A percentile compares a stretch with the other conserved stretches of the same genome.
These are phyloP conservation scores for Tokudaia tokunoshimensis DNA, from an alignment of 2,797 vertebrate genomes.

Conservation along the genomic window DNA sequence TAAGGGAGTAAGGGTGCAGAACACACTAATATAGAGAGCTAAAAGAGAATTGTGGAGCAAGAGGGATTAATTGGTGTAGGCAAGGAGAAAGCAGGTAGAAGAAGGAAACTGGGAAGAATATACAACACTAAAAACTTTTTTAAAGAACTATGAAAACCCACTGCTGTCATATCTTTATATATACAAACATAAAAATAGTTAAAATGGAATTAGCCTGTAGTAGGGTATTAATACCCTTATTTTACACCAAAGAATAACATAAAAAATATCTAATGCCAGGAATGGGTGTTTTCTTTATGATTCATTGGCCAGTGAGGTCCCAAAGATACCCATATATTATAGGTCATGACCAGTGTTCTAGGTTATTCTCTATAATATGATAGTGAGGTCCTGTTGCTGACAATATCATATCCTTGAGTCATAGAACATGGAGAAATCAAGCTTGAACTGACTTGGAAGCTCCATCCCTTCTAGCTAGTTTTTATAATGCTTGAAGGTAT, in stretches of 20 bases:
- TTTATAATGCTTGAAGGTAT: neutral
- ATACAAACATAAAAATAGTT: neutral
- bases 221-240: neutral
- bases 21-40: neutral
- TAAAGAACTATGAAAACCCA: neutral
- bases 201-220: neutral
- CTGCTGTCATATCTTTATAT: neutral
- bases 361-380: neutral
- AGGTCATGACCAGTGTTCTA: neutral
- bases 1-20: neutral
- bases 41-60: neutral
- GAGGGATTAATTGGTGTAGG: neutral
- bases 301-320: neutral
- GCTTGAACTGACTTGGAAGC: neutral
- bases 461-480: neutral
- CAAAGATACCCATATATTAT: neutral
- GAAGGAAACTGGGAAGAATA: neutral
- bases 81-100: neutral
- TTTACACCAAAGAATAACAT: neutral
- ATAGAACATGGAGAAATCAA: neutral
- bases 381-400: neutral
- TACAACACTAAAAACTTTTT: neutral
- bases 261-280: neutral
- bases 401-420: neutral
- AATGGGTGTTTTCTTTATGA: neutral